These are phyloP conservation scores for Acinonyx jubatus DNA, from an alignment of 2,113 vertebrate species.

Conservation along the genomic window DNA sequence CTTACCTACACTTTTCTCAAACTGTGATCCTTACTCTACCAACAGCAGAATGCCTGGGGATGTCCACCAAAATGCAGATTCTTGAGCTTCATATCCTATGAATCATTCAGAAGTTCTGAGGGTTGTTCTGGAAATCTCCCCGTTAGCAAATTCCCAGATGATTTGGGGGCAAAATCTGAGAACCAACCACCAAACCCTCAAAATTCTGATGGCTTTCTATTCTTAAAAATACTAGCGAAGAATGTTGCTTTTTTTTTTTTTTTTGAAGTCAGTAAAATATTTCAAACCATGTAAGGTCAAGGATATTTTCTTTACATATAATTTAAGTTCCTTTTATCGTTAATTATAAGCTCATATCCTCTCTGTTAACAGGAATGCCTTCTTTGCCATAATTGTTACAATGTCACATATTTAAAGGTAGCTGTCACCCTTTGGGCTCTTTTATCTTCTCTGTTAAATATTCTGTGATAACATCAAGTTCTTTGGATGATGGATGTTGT, in stretches of 20 bases:
- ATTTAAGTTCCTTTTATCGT: not conserved
- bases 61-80: not conserved
- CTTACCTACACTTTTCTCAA: not conserved
- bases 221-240: not conserved
- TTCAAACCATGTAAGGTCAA: not conserved
- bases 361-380: not conserved
- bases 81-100: not conserved
- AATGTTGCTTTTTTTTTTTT: not conserved
- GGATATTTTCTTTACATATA: not conserved
- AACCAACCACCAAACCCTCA: not conserved
- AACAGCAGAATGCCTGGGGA: not conserved
- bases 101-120: not conserved
- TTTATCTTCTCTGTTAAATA: slow-evolving; percentile 47
- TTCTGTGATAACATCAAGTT: not conserved
- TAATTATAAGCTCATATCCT: not conserved
- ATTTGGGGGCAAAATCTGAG: not conserved
- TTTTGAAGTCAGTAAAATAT: slow-evolving; percentile 4
- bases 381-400: not conserved
- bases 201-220: not conserved
- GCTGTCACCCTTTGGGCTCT: not conserved
- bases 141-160: not conserved
- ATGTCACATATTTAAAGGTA: not conserved
- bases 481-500: not conserved
- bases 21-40: not conserved
- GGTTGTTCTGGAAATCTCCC: not conserved